These are phyloP conservation scores for Callimorpha dominula DNA, from an alignment of 2,888 invertebrate genomes.

Conservation along the genomic window DNA sequence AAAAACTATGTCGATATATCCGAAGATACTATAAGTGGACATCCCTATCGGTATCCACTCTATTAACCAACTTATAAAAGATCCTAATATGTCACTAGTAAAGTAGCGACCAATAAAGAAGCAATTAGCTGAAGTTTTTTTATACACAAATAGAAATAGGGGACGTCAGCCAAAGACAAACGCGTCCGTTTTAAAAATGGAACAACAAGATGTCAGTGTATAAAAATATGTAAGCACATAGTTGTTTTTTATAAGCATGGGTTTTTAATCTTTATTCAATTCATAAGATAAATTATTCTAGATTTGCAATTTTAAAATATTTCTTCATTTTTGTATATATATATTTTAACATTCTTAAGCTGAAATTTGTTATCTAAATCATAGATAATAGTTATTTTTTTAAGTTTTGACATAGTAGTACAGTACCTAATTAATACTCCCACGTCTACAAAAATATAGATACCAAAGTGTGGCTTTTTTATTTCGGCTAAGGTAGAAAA, in stretches of 20 bases:
- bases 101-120: conserved; percentile 63
- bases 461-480: too few relatives aligned
- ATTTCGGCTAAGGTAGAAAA: too few relatives aligned
- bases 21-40: conserved; percentile 11
- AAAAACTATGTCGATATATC: background rate
- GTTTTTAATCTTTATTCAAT: background rate
- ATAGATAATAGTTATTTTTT: background rate
- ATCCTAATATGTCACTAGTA: conserved; percentile 66
- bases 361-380: background rate
- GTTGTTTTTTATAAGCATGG: background rate
- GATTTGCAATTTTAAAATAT: background rate
- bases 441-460: too few relatives aligned
- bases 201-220: background rate
- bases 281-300: background rate
- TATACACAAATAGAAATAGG: conserved; percentile 50
- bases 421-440: too few relatives aligned
- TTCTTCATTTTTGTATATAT: background rate
- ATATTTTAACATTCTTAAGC: too few relatives aligned
- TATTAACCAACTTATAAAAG: conserved; percentile 55
- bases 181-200: conserved; percentile 16
- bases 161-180: conserved; percentile 28
- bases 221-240: background rate
- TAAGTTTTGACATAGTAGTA: too few relatives aligned
- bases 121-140: conserved; percentile 63
- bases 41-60: conserved; percentile 53